These are phyloP conservation scores for Lagodon rhomboides DNA, from an alignment of 2,797 vertebrate species.

Conservation along the genomic window DNA sequence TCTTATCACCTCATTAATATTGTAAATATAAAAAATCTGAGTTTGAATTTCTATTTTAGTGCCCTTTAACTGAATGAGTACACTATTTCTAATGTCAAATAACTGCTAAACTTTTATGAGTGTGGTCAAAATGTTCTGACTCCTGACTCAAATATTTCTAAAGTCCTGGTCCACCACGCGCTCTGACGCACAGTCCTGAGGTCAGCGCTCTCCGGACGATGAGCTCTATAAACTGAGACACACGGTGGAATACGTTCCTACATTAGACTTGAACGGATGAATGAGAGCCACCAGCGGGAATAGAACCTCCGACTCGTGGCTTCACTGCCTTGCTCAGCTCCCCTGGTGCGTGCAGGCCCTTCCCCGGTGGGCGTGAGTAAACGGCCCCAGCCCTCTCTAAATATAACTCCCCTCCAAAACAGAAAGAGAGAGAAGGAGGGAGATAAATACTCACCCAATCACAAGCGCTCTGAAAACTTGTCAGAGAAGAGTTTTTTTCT, in stretches of 20 bases:
- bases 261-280: constrained; percentile 19
- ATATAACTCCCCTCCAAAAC: constrained; percentile 78
- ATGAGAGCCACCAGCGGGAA: neutral
- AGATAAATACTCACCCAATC: constrained; percentile 79
- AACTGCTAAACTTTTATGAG: neutral
- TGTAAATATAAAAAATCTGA: too few species aligned
- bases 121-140: neutral
- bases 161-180: neutral
- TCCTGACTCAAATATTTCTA: neutral
- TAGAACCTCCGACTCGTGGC: neutral
- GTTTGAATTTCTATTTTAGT: too few species aligned
- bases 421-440: constrained; percentile 54
- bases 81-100: neutral
- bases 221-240: neutral
- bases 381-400: constrained; percentile 76
- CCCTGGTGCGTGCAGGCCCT: constrained; percentile 56
- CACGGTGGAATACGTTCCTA: neutral
- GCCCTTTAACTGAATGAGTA: neutral
- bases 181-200: neutral
- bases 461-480: constrained; percentile 72
- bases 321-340: constrained; percentile 33
- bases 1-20: too few species aligned
- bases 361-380: constrained; percentile 79
- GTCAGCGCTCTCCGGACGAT: neutral
- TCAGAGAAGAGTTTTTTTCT: constrained; percentile 46